These are phyloP conservation scores for Ivindomyrus marchei DNA, from an alignment of 2,113 vertebrate species.

Conservation along the genomic window DNA sequence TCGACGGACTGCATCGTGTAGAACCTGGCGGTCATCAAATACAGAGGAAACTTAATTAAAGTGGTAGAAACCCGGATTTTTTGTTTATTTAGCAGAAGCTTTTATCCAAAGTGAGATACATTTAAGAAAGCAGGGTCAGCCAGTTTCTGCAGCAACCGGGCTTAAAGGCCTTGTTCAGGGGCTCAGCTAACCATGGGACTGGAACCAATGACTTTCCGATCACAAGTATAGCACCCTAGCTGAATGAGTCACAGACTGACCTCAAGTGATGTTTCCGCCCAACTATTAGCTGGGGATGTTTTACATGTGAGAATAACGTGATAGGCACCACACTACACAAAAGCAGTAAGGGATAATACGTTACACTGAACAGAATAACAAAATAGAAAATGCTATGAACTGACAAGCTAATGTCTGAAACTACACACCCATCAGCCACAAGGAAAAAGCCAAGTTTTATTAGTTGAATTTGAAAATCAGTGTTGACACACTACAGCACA, in stretches of 20 bases:
- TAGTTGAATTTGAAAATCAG: not conserved
- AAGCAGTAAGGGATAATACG: not conserved
- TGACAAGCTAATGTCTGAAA: not conserved
- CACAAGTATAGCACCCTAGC: not conserved
- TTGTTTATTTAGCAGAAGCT: not conserved
- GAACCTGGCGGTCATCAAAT: not conserved
- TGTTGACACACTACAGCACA: too few relatives aligned
- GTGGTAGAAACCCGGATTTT: not conserved
- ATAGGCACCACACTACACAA: not conserved
- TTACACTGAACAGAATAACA: not conserved
- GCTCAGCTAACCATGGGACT: not conserved
- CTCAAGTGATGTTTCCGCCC: not conserved
- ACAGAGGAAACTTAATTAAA: not conserved
- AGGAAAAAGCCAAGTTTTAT: not conserved
- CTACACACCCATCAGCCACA: not conserved
- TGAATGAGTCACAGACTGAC: not conserved
- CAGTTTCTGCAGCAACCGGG: not conserved
- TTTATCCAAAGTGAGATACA: not conserved
- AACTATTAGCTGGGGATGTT: not conserved
- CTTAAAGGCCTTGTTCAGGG: not conserved
- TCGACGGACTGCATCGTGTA: not conserved
- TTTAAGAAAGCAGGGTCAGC: not conserved
- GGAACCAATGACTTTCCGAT: not conserved
- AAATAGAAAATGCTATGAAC: not conserved
- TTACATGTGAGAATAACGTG: not conserved